Base-by-base conservation (phyloP, 2,113 vertebrate species). In the Pholis gunnellus region DNA sequence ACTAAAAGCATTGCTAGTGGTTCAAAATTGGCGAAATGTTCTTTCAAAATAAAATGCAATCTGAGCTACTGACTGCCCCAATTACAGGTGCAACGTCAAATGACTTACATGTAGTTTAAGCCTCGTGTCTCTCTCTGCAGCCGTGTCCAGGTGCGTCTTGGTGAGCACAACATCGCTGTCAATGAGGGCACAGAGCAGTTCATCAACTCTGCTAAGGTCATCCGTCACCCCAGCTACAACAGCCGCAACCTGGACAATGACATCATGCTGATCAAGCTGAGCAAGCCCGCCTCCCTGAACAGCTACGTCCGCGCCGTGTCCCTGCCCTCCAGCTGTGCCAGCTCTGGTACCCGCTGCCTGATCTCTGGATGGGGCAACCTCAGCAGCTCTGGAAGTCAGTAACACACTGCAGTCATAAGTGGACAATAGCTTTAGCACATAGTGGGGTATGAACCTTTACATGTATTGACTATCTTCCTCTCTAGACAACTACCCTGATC, bases 281-380 rank as follows among this genome's bases (percentile, higher is more conserved):
- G 71, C 5, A 34, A 22, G 0, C 85, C 95, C 0, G 95, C 94
- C 82, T 0, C 10, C 54, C 40, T 96, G n/a, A 97, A 93, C 78
- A 44, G 17, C 72, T 93, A 94, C 0, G 95, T 97, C 76, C 64
- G 29, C 0, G 89, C 95, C 8, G 88, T 97, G 68, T 31, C 93
- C 1, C 88, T 98, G 88, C 94, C 97, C 10, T 85, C 89, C 1
- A 87, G 72, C 87, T 96, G 96, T 0, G 95, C 95, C 4, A 0
- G 79, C 0, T n/a, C 96, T 0, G 97, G 96, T 40, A 95, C 95
- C 75, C 15, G 0, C 0, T 99, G 97, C 70, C 94, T 97, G 42
- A 93, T 98, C 94, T 97, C 97, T 0, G 96, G 97, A 91, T 98
- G 97, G 97, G 97, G 97, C 75, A 96, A 97, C 94, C 96, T 88